Evolutionary conservation across 1,140 invertebrate species (phyloP).

Genomic region (Nixonia krombeini): DNA sequence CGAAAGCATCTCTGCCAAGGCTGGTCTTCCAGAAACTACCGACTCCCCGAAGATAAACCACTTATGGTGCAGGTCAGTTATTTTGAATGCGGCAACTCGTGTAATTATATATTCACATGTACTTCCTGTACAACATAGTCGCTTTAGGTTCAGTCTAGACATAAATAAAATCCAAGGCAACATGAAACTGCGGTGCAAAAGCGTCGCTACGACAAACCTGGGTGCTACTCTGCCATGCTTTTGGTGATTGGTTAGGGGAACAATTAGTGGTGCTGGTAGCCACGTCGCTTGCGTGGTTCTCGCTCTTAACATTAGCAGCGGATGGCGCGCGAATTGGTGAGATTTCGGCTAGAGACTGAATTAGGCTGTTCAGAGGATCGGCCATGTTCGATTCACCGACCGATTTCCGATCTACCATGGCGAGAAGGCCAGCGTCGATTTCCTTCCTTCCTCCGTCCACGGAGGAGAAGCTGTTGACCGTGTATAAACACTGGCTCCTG

Average conservation of each 20-base stretch:
- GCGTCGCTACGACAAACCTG: conserved; percentile 66
- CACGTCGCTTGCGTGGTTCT: conserved; percentile 30
- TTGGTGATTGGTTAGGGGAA: conserved; percentile 68
- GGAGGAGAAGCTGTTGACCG: conserved; percentile 6
- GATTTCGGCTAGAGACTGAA: conserved; percentile 67
- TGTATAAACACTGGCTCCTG: conserved; percentile 20
- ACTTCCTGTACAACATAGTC: too few species aligned
- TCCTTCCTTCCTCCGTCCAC: conserved; percentile 38
- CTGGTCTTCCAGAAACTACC: too few species aligned
- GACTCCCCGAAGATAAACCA: too few species aligned
- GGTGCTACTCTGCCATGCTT: conserved; percentile 67
- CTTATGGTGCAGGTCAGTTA: too few species aligned
- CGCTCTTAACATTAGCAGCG: conserved; percentile 56
- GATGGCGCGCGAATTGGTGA: conserved; percentile 55
- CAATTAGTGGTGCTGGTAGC: conserved; percentile 59
- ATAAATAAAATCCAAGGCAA: conserved; percentile 41
- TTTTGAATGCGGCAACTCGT: too few species aligned
- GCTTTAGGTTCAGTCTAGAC: neutral
- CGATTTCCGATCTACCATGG: conserved; percentile 65
- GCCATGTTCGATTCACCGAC: conserved; percentile 23
- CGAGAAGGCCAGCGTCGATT: conserved; percentile 66
- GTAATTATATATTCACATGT: too few species aligned
- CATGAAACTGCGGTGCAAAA: conserved; percentile 60
- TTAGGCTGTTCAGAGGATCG: conserved; percentile 67
- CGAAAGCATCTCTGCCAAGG: too few species aligned